Evolutionary conservation across 2,888 invertebrate genomes (phyloP).

Genomic region (Drosophila birchii): DNA sequence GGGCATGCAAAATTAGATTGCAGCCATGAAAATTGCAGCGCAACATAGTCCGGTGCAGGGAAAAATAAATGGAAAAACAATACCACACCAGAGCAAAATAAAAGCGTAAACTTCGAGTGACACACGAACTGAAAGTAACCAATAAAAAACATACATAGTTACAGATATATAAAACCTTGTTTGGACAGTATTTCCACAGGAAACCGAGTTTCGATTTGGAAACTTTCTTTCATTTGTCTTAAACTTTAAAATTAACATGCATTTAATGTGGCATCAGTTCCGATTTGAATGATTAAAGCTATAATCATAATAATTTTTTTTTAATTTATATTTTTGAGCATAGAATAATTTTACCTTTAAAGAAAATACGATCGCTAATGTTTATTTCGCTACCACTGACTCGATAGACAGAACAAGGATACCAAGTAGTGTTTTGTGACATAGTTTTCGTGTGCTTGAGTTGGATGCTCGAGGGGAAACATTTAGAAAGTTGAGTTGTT

Average conservation of each 20-base stretch:
- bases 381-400: too few relatives aligned
- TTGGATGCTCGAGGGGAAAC: constrained; percentile 16
- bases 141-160: not conserved
- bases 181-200: not conserved
- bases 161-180: not conserved
- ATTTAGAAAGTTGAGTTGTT: constrained; percentile 14
- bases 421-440: constrained; percentile 29
- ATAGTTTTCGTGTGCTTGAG: constrained; percentile 32
- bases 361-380: not conserved
- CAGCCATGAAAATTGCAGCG: constrained; percentile 40
- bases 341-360: not conserved
- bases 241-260: not conserved
- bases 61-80: constrained; percentile 5
- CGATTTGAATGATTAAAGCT: not conserved
- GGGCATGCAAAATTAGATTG: constrained; percentile 44
- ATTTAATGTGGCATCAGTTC: too few relatives aligned
- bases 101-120: not conserved
- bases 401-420: not conserved
- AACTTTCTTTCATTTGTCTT: not conserved
- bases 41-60: constrained; percentile 28
- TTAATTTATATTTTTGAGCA: not conserved
- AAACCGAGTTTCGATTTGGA: not conserved
- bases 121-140: not conserved
- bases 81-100: not conserved
- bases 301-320: not conserved